Percentiles rank a stretch among this genome's conserved stretches.
Evolutionary conservation across 2,888 invertebrate species (phyloP).

Genomic region (Subacronicta megacephala): DNA sequence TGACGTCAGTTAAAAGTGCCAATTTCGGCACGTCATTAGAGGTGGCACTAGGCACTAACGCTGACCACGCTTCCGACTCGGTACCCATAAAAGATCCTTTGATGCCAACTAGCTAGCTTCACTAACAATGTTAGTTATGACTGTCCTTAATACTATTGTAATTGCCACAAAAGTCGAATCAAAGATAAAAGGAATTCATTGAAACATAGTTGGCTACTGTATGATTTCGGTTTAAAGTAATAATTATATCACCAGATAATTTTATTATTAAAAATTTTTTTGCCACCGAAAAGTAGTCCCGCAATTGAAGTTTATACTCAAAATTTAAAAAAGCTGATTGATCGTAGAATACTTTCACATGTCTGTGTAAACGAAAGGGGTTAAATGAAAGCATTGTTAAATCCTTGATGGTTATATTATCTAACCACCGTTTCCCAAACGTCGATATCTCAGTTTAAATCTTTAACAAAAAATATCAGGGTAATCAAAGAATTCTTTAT

Average conservation of each 20-base stretch:
- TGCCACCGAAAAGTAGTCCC: constrained; percentile 11
- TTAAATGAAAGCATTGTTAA: constrained; percentile 65
- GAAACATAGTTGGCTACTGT: too few species aligned
- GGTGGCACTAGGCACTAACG: constrained; percentile 57
- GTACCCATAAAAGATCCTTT: constrained; percentile 75
- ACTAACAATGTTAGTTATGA: constrained; percentile 48
- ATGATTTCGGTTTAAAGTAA: too few species aligned
- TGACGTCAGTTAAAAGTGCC: constrained; percentile 81
- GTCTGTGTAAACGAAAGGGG: constrained; percentile 79
- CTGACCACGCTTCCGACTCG: constrained; percentile 81
- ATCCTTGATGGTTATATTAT: constrained; percentile 76
- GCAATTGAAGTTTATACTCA: constrained; percentile 13
- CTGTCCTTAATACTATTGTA: constrained; percentile 29
- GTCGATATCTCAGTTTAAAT: constrained; percentile 85
- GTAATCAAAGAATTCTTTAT: constrained; percentile 81
- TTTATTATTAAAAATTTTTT: too few species aligned
- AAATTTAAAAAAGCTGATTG: constrained; percentile 60
- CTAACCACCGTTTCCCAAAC: constrained; percentile 81
- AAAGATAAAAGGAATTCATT: constrained; percentile 13
- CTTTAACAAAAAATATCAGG: constrained; percentile 75
- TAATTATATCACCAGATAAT: too few species aligned
- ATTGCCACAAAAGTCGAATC: constrained; percentile 35
- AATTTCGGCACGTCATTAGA: constrained; percentile 78
- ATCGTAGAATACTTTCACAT: constrained; percentile 78
- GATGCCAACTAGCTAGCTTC: constrained; percentile 59